Evolutionary conservation across 2,888 invertebrate genomes (phyloP).

Genomic region (Hetaerina titia): DNA sequence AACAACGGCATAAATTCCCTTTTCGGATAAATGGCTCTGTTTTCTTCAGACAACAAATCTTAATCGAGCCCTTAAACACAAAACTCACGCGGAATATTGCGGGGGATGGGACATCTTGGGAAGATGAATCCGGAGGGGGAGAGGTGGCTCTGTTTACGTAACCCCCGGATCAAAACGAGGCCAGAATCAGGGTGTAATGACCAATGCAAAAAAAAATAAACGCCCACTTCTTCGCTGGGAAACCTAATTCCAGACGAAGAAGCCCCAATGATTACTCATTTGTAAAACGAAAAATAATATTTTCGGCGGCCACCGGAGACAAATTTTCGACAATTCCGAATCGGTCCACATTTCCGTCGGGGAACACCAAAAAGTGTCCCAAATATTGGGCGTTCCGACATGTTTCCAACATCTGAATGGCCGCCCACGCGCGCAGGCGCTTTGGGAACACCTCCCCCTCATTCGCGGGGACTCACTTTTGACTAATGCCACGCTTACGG

Average conservation of each 20-base stretch:
- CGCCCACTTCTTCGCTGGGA: background rate
- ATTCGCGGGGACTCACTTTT: conserved; percentile 37
- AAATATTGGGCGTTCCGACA: background rate
- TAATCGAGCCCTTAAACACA: conserved; percentile 1
- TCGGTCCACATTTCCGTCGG: no score
- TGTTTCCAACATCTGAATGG: background rate
- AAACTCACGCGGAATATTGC: background rate
- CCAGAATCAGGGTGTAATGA: background rate
- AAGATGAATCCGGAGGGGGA: background rate
- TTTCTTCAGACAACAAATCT: background rate
- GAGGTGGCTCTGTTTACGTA: background rate
- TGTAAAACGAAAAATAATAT: background rate
- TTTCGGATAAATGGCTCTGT: background rate
- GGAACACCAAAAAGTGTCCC: no score
- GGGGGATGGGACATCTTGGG: conserved; percentile 10
- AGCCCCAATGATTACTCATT: background rate
- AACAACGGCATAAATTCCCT: background rate
- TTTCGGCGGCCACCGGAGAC: background rate
- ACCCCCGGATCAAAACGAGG: conserved; percentile 32
- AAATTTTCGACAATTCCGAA: background rate
- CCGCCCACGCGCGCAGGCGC: conserved; percentile 28
- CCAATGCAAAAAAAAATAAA: conserved; percentile 11
- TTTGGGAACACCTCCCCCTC: background rate
- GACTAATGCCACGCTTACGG: conserved; percentile 10
- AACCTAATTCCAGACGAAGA: background rate